Evolutionary conservation across 30 jellyfish, hydroid and myxozoan species (phyloP), one percentile per base, ranked within the genome.

Genomic region (Aurelia sp.): DNA sequence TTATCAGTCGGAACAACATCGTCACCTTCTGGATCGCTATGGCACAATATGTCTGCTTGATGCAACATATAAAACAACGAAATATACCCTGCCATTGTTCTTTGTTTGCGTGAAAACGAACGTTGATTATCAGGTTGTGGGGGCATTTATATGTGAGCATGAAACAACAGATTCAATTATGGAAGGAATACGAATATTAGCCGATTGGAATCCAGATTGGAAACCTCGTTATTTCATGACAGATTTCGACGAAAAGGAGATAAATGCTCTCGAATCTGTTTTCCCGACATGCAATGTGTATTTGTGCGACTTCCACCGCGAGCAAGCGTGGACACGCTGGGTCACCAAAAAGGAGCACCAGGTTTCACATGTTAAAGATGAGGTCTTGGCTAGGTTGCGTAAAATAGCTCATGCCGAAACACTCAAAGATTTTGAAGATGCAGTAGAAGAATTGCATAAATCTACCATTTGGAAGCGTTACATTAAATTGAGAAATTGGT

Each of bases 1-100:
- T 2, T 63, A 80, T 44, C 82, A 80, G 57, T 50, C 84, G 4
- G 75, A 66, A 66, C 40, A 81, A 31, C 84, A 65, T n/a, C 74
- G 63, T 8, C 78, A 33, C 5, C 81, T 80, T 35, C 82, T 80
- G 8, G 63, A 16, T 3, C 83, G 91, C 6, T 81, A 81, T 51
- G 85, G 84, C 59, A 48, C 21, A 62, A 81, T 80, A 10, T 44
- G 79, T 31, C 4, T 61, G 4, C 57, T 80, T 1, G 90, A 80
- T 80, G 90, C 90, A 35, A 80, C 90, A 33, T 80, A 80, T 67
- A 80, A 80, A 64, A 80, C 90, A 15, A 80, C 90, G 6, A 63
- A 80, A 17, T 80, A 80, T 80, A 81, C 90, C 13, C 41, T 78
- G 6, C 89, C 89, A 8, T 61, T 78, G 33, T 78, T 78, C 24